These are phyloP conservation scores for Chrysemys picta DNA, from an alignment of 2,113 vertebrate species.

Conservation along the genomic window DNA sequence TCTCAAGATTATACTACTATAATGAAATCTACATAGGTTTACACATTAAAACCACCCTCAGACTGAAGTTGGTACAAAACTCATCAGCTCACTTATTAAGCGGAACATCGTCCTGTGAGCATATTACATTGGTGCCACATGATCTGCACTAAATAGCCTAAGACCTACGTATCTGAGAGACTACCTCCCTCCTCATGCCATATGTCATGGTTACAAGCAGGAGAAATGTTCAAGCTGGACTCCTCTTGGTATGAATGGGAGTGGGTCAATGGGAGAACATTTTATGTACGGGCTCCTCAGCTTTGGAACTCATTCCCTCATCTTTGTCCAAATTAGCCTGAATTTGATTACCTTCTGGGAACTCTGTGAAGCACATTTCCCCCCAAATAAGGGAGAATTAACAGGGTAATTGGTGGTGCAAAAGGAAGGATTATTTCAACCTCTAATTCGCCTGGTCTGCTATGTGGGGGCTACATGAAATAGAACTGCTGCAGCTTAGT, in stretches of 20 bases:
- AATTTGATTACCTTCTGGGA: slow-evolving; percentile 5
- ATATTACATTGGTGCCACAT: background rate
- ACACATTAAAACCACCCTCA: accelerated
- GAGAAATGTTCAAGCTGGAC: slow-evolving; percentile 2
- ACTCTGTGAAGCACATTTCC: background rate
- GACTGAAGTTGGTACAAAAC: background rate
- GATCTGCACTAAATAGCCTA: background rate
- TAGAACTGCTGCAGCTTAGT: slow-evolving; percentile 1
- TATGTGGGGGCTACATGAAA: slow-evolving; percentile 12
- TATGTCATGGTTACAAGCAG: background rate
- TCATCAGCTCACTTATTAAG: background rate
- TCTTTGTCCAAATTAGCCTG: background rate
- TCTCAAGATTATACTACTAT: background rate
- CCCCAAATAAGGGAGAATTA: background rate
- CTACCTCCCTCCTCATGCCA: slow-evolving; percentile 4
- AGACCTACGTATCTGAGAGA: background rate
- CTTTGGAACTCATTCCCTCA: background rate
- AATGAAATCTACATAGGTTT: background rate
- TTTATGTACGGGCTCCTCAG: background rate
- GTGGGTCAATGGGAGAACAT: background rate
- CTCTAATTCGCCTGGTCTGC: background rate
- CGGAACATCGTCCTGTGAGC: background rate
- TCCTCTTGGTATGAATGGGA: background rate
- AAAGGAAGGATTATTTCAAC: background rate
- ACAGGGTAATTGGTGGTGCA: slow-evolving; percentile 9